A percentile compares a stretch with the other conserved stretches of the same genome.
Evolutionary conservation across 2,113 vertebrate genomes (phyloP).

Genomic region (Pomatorhinus ruficollis): DNA sequence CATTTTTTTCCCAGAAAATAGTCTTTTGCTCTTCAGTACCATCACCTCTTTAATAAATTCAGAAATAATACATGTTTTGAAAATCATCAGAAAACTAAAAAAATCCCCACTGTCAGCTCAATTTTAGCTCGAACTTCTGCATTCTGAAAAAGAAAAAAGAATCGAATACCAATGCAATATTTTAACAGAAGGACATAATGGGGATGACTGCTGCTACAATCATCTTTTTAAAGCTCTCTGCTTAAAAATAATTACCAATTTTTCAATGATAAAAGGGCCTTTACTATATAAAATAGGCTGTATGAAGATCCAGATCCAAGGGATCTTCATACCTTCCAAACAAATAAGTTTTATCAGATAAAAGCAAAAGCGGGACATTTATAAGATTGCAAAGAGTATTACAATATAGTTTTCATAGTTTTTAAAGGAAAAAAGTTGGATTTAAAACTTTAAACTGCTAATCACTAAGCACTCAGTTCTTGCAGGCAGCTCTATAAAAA

Average conservation of each 20-base stretch:
- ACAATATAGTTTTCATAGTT: neutral
- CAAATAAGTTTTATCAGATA: neutral
- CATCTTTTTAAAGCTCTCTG: neutral
- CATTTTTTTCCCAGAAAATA: neutral
- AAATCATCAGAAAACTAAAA: neutral
- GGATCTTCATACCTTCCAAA: neutral
- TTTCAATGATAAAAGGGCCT: neutral
- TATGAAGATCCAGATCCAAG: neutral
- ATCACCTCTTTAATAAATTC: neutral
- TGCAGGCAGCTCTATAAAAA: neutral
- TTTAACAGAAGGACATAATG: neutral
- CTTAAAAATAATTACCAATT: neutral
- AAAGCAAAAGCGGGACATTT: neutral
- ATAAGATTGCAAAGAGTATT: neutral
- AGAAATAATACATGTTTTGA: neutral
- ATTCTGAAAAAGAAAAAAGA: neutral
- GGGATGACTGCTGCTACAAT: neutral
- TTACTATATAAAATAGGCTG: neutral
- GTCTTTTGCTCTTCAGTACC: neutral
- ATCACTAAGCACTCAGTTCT: neutral
- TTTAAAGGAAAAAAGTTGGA: neutral
- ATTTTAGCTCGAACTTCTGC: neutral
- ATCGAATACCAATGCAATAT: neutral
- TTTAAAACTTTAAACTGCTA: neutral
- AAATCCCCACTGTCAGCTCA: neutral